phyloP scores from a whole-genome alignment of 2,113 vertebrate genomes.

The Petaurus breviceps region DNA sequence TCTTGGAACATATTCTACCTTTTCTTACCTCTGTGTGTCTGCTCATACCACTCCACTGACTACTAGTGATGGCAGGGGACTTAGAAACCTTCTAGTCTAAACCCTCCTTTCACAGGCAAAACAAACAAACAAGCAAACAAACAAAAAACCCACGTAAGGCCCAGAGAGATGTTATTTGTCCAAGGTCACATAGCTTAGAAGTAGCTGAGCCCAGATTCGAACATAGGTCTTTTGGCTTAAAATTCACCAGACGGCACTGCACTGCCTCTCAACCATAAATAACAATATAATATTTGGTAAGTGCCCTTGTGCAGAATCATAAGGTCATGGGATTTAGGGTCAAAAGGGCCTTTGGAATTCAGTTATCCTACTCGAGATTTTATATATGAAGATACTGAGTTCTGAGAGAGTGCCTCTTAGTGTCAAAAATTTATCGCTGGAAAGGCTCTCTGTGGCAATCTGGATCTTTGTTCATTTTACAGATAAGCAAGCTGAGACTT shows the following conservation, averaged over 20 bases:
- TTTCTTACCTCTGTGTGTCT: not conserved
- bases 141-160: not conserved
- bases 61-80: not conserved
- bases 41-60: not conserved
- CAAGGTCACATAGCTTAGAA: not conserved
- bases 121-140: too few species aligned
- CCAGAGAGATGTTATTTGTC: not conserved
- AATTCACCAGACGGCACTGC: not conserved
- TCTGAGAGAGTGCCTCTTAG: not conserved
- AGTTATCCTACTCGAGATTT: not conserved
- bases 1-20: not conserved
- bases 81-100: not conserved
- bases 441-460: not conserved
- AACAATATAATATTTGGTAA: not conserved
- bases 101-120: not conserved
- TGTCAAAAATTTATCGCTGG: not conserved
- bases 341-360: not conserved
- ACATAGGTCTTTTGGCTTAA: not conserved
- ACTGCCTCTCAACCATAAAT: not conserved
- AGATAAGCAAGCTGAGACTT: not conserved
- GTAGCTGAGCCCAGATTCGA: not conserved
- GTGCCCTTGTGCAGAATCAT: not conserved
- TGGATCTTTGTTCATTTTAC: not conserved
- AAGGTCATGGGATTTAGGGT: not conserved
- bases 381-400: not conserved